These are phyloP conservation scores for Drosophila demipolita DNA, from an alignment of 2,888 invertebrate genomes.

Conservation along the genomic window DNA sequence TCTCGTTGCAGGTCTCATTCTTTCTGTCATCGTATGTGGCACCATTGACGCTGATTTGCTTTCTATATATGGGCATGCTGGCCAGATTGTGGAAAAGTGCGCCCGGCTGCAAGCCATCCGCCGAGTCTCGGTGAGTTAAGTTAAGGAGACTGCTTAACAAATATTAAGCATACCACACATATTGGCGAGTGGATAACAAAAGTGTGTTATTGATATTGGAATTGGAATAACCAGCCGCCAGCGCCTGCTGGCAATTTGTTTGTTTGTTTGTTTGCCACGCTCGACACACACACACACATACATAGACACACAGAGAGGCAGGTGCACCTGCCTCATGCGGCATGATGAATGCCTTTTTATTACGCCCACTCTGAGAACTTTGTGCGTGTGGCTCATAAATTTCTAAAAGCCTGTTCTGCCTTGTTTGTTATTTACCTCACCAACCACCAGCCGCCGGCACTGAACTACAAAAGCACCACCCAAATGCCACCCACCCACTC, in stretches of 20 bases:
- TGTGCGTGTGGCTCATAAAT: slow-evolving; percentile 66
- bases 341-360: slow-evolving; percentile 69
- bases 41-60: slow-evolving; percentile 93
- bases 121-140: slow-evolving; percentile 87
- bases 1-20: slow-evolving; percentile 90
- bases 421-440: slow-evolving; percentile 9
- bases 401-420: slow-evolving; percentile 47
- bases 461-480: background rate
- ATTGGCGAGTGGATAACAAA: background rate
- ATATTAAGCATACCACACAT: slow-evolving; percentile 47
- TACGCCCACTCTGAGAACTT: slow-evolving; percentile 36
- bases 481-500: background rate
- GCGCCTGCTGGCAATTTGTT: slow-evolving; percentile 22
- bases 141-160: slow-evolving; percentile 11
- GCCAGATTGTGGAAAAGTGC: slow-evolving; percentile 92
- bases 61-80: slow-evolving; percentile 95
- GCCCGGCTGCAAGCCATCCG: slow-evolving; percentile 92
- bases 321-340: slow-evolving; percentile 42
- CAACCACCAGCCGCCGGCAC: background rate
- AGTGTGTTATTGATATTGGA: slow-evolving; percentile 16
- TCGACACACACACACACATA: slow-evolving; percentile 2
- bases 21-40: slow-evolving; percentile 95
- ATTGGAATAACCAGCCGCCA: slow-evolving; percentile 40
- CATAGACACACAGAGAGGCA: slow-evolving; percentile 1
- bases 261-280: slow-evolving; percentile 27